phyloP scores from a whole-genome alignment of 2,797 vertebrate genomes.

The Etheostoma nigrum region DNA sequence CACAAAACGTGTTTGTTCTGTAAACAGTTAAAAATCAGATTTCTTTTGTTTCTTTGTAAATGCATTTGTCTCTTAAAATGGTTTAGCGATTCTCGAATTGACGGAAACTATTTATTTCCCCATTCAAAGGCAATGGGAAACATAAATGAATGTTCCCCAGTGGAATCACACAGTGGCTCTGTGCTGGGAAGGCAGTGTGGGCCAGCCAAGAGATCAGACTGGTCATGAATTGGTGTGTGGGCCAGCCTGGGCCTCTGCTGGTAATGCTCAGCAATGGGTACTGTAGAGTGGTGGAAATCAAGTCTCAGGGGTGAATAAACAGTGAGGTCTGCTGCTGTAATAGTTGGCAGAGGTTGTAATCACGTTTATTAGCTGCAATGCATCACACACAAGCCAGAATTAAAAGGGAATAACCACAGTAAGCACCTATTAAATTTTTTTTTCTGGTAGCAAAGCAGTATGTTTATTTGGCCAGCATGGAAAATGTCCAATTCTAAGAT shows the following conservation, averaged over 20 bases:
- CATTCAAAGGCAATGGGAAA: constrained; percentile 69
- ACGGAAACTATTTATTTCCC: constrained; percentile 78
- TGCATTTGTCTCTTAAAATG: constrained; percentile 62
- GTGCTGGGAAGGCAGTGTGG: constrained; percentile 78
- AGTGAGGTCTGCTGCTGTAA: constrained; percentile 69
- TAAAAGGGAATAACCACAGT: constrained; percentile 40
- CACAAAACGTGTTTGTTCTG: constrained; percentile 27
- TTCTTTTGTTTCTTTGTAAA: constrained; percentile 42
- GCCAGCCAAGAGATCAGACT: constrained; percentile 65
- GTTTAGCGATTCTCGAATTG: constrained; percentile 55
- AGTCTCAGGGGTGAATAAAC: constrained; percentile 67
- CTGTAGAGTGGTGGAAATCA: constrained; percentile 51
- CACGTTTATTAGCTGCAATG: constrained; percentile 59
- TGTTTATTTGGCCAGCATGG: background rate
- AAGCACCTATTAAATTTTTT: constrained; percentile 30
- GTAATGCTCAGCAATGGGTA: constrained; percentile 67
- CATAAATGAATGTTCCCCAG: constrained; percentile 71
- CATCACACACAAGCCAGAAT: constrained; percentile 22
- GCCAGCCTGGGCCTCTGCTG: constrained; percentile 63
- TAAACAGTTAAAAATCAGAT: constrained; percentile 12
- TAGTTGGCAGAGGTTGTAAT: constrained; percentile 63
- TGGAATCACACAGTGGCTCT: constrained; percentile 67
- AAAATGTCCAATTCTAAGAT: constrained; percentile 8
- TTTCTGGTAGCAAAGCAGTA: constrained; percentile 21
- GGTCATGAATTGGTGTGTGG: constrained; percentile 69